Percentiles rank a stretch among this genome's conserved stretches.
Conservation (phyloP, 2,888 invertebrate species). For the Yponomeuta plumbellus region DNA sequence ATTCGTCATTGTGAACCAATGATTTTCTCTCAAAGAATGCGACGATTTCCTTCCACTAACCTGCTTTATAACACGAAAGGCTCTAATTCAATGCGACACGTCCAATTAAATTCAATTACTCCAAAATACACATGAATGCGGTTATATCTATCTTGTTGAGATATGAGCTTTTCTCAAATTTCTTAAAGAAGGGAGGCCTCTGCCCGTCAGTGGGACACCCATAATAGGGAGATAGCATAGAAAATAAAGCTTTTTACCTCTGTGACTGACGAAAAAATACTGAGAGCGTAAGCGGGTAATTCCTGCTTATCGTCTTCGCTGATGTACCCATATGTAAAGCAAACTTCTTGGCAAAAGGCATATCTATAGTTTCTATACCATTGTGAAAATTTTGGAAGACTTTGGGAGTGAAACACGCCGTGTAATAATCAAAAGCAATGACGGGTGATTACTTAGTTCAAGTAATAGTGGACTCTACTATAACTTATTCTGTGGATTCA, state of each 20-base stretch:
- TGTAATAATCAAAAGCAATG: slow-evolving; percentile 40
- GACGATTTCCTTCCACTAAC: background rate
- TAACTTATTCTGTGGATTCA: background rate
- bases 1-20: background rate
- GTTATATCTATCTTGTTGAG: slow-evolving; percentile 34
- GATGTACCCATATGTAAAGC: background rate
- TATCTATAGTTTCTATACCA: slow-evolving; percentile 24
- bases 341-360: background rate
- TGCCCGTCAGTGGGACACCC: too few species aligned
- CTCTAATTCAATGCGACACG: slow-evolving; percentile 39
- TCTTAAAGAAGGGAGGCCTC: too few species aligned
- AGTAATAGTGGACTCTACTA: background rate
- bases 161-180: slow-evolving; percentile 22
- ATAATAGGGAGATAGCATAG: too few species aligned
- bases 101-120: slow-evolving; percentile 52
- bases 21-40: background rate
- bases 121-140: slow-evolving; percentile 34
- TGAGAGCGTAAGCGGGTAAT: too few species aligned
- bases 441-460: slow-evolving; percentile 32
- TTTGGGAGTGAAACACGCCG: slow-evolving; percentile 36
- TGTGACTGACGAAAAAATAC: too few species aligned
- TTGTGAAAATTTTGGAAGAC: slow-evolving; percentile 34
- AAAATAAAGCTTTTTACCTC: too few species aligned
- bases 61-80: slow-evolving; percentile 23
- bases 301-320: too few species aligned